Evolutionary conservation across 2,888 invertebrate species (phyloP), one percentile per base, ranked within the genome.

Genomic region (Hypomecis atomaria): DNA sequence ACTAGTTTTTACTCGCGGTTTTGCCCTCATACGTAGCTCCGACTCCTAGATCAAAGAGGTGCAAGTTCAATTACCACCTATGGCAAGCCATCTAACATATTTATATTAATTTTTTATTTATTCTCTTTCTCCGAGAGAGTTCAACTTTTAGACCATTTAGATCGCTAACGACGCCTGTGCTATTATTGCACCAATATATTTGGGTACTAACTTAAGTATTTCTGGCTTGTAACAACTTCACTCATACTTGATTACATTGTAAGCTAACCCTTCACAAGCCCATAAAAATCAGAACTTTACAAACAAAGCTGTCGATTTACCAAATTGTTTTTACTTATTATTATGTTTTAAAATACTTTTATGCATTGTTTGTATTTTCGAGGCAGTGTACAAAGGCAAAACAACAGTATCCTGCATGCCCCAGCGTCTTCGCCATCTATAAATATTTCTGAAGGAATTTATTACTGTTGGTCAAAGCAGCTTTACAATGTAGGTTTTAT

Each of bases 381-480:
- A 42, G 45, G 37, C 48, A 68, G 23, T 23, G 23, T 23, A 23
- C 23, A 23, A 23, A 23, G 59, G 55, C 61, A 65, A 62, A 68
- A 65, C 55, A 57, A 65, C 66, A n/a, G 63, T 60, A 67, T 67
- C 60, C 62, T 65, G 66, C 65, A 63, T 59, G 65, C 52, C 57
- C 59, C 9, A 11, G 44, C 65, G 54, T 65, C 57, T 61, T 43
- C 47, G 11, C 10, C 54, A 47, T 69, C 70, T 68, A 71, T 65
- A 71, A 72, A 72, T 71, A 71, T 65, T 64, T n/a, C 64, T 64
- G 55, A 49, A 63, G 66, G 69, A 69, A 69, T 67, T 65, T 57
- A 66, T 67, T 64, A 58, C 57, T 52, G 50, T 67, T 64, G 52
- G 34, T 23, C 43, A 61, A 55, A 56, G 57, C 50, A 34, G 11